Evolutionary conservation across 2,113 vertebrate genomes (phyloP).

Genomic region (Tursiops truncatus): DNA sequence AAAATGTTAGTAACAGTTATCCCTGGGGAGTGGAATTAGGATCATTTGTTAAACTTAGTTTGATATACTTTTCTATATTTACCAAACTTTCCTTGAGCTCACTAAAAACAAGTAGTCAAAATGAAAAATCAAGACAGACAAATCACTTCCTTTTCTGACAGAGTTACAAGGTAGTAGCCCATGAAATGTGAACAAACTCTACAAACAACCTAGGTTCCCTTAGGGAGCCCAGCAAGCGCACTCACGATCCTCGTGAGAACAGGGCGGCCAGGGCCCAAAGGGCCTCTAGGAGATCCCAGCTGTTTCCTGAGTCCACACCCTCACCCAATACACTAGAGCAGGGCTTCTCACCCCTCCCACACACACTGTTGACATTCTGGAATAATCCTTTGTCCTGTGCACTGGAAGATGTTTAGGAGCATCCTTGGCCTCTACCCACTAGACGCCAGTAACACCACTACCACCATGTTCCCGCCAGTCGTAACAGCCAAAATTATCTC

Average conservation of each 20-base stretch:
- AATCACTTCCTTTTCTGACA: background rate
- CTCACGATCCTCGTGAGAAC: background rate
- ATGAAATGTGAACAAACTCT: slow-evolving; percentile 6
- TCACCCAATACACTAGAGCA: fast-evolving
- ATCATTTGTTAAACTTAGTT: background rate
- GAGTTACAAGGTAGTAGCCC: background rate
- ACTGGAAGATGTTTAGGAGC: background rate
- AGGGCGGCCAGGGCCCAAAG: background rate
- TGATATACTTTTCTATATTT: background rate
- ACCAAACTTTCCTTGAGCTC: background rate
- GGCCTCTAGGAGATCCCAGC: background rate
- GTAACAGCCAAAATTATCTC: background rate
- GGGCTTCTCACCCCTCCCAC: background rate
- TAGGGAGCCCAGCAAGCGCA: background rate
- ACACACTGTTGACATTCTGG: fast-evolving
- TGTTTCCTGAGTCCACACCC: background rate
- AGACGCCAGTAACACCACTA: background rate
- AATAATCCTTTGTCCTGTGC: background rate
- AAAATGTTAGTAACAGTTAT: background rate
- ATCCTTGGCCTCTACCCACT: background rate
- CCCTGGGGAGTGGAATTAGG: background rate
- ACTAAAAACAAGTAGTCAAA: slow-evolving; percentile 20
- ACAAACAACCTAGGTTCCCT: background rate
- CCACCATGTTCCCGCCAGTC: background rate
- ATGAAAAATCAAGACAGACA: background rate